A percentile compares a stretch with the other conserved stretches of the same genome.
Evolutionary conservation across 2,888 invertebrate species (phyloP).

Genomic region (Calameuta filiformis): DNA sequence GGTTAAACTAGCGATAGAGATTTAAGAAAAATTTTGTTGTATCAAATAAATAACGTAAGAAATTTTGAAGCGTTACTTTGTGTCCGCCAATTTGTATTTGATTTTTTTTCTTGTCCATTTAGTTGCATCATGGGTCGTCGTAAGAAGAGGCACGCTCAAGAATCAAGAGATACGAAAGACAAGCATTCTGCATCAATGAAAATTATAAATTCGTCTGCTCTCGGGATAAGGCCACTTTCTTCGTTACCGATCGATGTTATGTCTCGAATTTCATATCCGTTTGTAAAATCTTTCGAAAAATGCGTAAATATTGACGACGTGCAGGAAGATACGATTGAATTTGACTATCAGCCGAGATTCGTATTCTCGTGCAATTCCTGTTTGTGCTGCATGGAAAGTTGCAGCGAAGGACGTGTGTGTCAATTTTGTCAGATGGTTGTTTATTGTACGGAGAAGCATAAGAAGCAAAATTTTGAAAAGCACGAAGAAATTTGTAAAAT

Average conservation of each 20-base stretch:
- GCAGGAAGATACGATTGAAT: conserved; percentile 72
- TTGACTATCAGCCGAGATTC: conserved; percentile 75
- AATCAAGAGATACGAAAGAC: not conserved
- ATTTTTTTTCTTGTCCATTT: not conserved
- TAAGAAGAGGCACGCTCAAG: not conserved
- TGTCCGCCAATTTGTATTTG: not conserved
- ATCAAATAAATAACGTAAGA: too few relatives aligned
- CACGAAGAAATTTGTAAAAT: conserved; percentile 74
- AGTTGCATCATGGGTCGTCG: not conserved
- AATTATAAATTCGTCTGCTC: not conserved
- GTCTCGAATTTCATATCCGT: conserved; percentile 26
- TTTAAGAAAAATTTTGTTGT: too few relatives aligned
- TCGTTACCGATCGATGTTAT: conserved; percentile 18
- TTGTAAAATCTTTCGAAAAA: conserved; percentile 6
- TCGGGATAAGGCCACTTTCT: not conserved
- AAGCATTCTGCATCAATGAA: not conserved
- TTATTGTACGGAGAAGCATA: conserved; percentile 75
- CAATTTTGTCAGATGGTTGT: conserved; percentile 72
- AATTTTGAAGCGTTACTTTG: not conserved
- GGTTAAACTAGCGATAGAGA: too few relatives aligned
- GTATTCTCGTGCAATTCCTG: conserved; percentile 74
- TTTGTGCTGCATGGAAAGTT: conserved; percentile 48
- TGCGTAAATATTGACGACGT: conserved; percentile 47
- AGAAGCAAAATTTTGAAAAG: conserved; percentile 69
- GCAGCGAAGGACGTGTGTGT: conserved; percentile 51